phyloP scores from a whole-genome alignment of 2,797 vertebrate species.

The Vireo griseus region DNA sequence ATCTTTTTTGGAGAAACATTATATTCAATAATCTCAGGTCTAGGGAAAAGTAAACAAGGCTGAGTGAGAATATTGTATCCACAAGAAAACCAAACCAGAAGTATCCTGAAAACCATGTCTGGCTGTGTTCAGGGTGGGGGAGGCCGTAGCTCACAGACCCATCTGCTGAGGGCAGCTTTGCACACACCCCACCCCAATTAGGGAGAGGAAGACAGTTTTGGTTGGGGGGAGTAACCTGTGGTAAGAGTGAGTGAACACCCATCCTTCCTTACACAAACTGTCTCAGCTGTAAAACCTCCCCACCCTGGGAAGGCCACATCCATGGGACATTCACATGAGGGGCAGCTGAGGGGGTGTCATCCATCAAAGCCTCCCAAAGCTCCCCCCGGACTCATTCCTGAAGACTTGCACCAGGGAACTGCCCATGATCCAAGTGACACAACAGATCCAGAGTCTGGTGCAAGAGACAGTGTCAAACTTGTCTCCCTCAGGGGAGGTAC shows the following conservation, averaged over 20 bases:
- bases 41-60: not conserved
- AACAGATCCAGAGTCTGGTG: not conserved
- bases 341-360: not conserved
- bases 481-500: too few relatives aligned
- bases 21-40: not conserved
- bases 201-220: not conserved
- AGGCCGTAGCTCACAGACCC: too few relatives aligned
- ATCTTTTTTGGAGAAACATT: too few relatives aligned
- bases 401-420: not conserved
- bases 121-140: not conserved
- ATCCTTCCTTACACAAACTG: not conserved
- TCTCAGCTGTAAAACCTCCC: not conserved
- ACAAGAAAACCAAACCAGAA: not conserved
- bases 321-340: rapidly evolving
- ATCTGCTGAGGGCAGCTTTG: not conserved
- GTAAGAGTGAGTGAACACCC: not conserved
- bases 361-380: not conserved
- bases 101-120: not conserved
- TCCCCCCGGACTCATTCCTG: not conserved
- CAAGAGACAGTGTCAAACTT: not conserved
- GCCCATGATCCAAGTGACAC: too few relatives aligned
- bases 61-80: not conserved
- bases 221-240: not conserved
- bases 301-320: not conserved
- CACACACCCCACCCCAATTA: rapidly evolving